phyloP scores from a whole-genome alignment of 2,797 vertebrate species.

The Leptodactylus fallax region DNA sequence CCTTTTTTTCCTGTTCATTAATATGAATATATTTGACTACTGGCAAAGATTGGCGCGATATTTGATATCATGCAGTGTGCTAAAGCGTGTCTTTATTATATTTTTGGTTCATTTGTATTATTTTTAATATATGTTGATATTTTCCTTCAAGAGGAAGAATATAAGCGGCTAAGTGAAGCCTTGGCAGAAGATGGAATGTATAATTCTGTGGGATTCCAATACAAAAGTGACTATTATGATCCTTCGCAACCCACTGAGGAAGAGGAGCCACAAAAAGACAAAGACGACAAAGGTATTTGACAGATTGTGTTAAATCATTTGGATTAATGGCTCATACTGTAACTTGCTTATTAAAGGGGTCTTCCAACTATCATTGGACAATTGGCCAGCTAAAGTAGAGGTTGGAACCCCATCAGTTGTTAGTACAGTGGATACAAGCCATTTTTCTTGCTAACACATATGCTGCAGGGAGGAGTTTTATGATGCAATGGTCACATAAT shows the following conservation, averaged over 20 bases:
- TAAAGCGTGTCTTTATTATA: background rate
- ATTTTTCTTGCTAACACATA: too few species aligned
- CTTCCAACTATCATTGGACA: background rate
- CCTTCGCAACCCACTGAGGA: slow-evolving; percentile 97
- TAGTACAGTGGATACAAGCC: too few species aligned
- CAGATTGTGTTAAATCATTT: background rate
- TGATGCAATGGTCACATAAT: too few species aligned
- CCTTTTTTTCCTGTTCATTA: slow-evolving; percentile 60
- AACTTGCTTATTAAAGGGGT: background rate
- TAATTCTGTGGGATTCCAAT: slow-evolving; percentile 92
- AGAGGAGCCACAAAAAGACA: slow-evolving; percentile 86
- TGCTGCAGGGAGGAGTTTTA: too few species aligned
- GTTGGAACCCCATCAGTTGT: too few species aligned
- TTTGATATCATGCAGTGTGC: background rate
- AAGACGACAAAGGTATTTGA: slow-evolving; percentile 76
- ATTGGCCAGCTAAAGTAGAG: too few species aligned
- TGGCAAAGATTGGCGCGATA: background rate
- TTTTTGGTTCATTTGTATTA: slow-evolving; percentile 1
- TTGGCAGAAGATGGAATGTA: slow-evolving; percentile 94
- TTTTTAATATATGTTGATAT: slow-evolving; percentile 67
- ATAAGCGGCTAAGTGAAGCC: slow-evolving; percentile 95
- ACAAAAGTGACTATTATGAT: slow-evolving; percentile 97
- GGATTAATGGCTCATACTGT: too few species aligned
- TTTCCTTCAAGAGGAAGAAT: slow-evolving; percentile 94
- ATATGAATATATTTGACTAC: background rate